Base-by-base conservation (phyloP, 2,113 vertebrate genomes). In the Anguilla japonica region DNA sequence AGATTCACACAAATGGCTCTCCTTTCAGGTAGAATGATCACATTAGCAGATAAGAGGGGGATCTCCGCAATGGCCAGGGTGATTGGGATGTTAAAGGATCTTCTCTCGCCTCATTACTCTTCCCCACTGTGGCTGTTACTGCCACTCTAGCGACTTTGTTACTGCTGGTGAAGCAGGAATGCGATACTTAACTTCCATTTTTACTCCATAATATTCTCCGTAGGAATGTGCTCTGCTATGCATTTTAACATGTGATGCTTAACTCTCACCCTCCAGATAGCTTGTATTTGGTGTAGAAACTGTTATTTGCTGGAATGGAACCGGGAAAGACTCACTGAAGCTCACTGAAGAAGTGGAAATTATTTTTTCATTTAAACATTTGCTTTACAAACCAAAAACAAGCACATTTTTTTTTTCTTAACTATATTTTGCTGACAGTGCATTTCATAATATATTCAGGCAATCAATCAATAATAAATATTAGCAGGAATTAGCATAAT, bases 11-110 rank as follows among this genome's bases (percentile, higher is more conserved):
- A 80, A 80, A 67, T 29, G 29, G 41, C 34, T 14, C 79, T 18
- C 39, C 79, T 41, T 41, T 80, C 79, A 80, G 41, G 79, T 80
- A 41, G 79, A 80, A 80, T 80, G 41, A 80, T 40, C 41, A 80
- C 79, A 80, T 80, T 80, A 80, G 6, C 79, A 80, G 39, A 80
- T 80, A 80, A 80, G 79, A 80, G 39, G 79, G 16, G 29, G 79
- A 75, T 75, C 79, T 80, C 20, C 14, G 15, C 39, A 41, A 22
- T 41, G 41, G 39, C 79, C 34, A 41, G 39, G 41, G 40, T 40
- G 34, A 80, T 34, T 80, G 39, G 39, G 41, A 41, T 41, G 16
- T 80, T 40, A 41, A 20, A 41, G 29, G 79, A 41, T 80, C 79
- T 80, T n/a, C 39, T 22, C 39, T 7, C 39, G 41, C 40, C 41